Evolutionary conservation across 2,113 vertebrate genomes (phyloP).

Genomic region (Oxyura jamaicensis): DNA sequence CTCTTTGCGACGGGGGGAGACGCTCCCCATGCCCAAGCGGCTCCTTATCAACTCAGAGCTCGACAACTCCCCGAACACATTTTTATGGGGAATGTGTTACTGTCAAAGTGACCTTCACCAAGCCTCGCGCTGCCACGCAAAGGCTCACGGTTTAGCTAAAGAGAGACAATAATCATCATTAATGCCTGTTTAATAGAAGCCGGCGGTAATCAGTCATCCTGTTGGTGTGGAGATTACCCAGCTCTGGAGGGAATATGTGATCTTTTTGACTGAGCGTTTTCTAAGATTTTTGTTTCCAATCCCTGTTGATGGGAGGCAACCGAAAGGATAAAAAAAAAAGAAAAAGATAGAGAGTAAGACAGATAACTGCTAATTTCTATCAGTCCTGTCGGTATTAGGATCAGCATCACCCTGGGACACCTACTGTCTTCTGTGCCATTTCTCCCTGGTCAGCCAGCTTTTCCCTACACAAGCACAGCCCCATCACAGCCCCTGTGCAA

Average conservation of each 20-base stretch:
- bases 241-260: constrained; percentile 8
- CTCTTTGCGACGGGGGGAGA: not conserved
- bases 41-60: not conserved
- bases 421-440: not conserved
- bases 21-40: not conserved
- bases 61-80: not conserved
- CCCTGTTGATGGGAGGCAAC: not conserved
- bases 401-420: not conserved
- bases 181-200: constrained; percentile 60
- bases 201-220: constrained; percentile 47
- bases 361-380: not conserved
- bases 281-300: constrained; percentile 30
- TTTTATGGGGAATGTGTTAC: not conserved
- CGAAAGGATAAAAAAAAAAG: not conserved
- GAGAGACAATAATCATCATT: constrained; percentile 62
- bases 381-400: not conserved
- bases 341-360: not conserved
- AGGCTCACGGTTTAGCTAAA: constrained; percentile 21
- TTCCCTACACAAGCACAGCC: not conserved
- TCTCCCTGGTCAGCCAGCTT: not conserved
- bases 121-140: not conserved
- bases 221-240: constrained; percentile 13
- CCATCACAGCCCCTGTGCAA: not conserved
- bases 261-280: constrained; percentile 7
- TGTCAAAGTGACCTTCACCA: constrained; percentile 53